Evolutionary conservation across 2,113 vertebrate species (phyloP).

Genomic region (Mustelus asterias): DNA sequence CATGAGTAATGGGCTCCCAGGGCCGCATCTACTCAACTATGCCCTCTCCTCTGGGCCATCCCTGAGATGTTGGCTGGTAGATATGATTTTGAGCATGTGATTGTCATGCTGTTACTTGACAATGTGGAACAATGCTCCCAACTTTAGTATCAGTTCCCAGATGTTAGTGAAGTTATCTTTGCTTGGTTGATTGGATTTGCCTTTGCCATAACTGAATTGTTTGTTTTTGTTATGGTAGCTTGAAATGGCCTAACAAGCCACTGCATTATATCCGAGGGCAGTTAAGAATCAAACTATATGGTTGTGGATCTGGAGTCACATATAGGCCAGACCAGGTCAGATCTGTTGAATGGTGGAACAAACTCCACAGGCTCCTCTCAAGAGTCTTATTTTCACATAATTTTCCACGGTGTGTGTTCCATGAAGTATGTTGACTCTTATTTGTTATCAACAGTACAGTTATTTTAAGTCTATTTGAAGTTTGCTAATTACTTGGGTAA

Average conservation of each 20-base stretch:
- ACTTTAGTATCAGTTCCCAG: background rate
- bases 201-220: too few relatives aligned
- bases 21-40: background rate
- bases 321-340: background rate
- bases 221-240: too few relatives aligned
- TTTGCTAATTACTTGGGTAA: too few relatives aligned
- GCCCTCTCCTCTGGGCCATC: too few relatives aligned
- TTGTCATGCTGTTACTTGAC: background rate
- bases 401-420: too few relatives aligned
- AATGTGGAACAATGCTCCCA: background rate
- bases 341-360: background rate
- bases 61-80: background rate
- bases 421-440: too few relatives aligned
- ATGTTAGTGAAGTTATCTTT: background rate
- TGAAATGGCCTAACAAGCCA: too few relatives aligned
- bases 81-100: background rate
- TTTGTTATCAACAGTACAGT: too few relatives aligned
- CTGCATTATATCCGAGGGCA: background rate
- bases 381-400: too few relatives aligned
- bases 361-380: background rate
- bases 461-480: too few relatives aligned
- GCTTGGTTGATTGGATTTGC: background rate
- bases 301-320: background rate
- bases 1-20: background rate
- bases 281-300: background rate